Evolutionary conservation across 2,888 invertebrate genomes (phyloP), one percentile per base, ranked within the genome.

Genomic region (Dimorphilus gyrociliatus): DNA sequence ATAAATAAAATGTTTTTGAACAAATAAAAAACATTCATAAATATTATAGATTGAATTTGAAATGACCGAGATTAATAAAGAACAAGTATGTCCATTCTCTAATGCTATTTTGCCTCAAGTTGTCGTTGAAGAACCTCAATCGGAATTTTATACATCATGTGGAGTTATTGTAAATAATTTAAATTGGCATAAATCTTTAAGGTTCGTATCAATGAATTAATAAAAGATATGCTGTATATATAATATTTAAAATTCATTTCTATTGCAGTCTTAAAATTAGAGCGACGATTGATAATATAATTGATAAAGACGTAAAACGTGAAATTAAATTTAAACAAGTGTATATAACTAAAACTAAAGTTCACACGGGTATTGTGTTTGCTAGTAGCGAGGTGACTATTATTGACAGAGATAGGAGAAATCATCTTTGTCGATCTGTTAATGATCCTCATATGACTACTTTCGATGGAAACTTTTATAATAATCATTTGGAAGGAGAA

Each of bases 361-460:
- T n/a, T n/a, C n/a, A n/a, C n/a, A n/a, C n/a, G n/a, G n/a, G n/a
- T n/a, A n/a, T n/a, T n/a, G n/a, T n/a, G n/a, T n/a, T n/a, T n/a
- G n/a, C n/a, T n/a, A n/a, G n/a, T n/a, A n/a, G n/a, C n/a, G 35
- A 52, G 51, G 37, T 52, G 19, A 41, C 37, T 13, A 42, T 53
- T 3, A 30, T 37, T 16, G 51, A 53, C 28, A 27, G 23, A 23
- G 49, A 53, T 29, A 37, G 32, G 13, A 25, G 23, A 2, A 25
- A 12, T 13, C 34, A 39, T n/a, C 26, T 33, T 4, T 53, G 51
- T 34, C 29, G 26, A 2, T 50, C 48, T 6, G 32, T 44, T 5
- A 55, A 53, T 32, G 53, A 55, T 38, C 50, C 51, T 3, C 55
- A 55, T 30, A 39, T 50, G 8, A 40, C 18, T 1, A 50, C 49